phyloP scores from a whole-genome alignment of 2,113 vertebrate genomes.

The Gymnorhina tibicen region DNA sequence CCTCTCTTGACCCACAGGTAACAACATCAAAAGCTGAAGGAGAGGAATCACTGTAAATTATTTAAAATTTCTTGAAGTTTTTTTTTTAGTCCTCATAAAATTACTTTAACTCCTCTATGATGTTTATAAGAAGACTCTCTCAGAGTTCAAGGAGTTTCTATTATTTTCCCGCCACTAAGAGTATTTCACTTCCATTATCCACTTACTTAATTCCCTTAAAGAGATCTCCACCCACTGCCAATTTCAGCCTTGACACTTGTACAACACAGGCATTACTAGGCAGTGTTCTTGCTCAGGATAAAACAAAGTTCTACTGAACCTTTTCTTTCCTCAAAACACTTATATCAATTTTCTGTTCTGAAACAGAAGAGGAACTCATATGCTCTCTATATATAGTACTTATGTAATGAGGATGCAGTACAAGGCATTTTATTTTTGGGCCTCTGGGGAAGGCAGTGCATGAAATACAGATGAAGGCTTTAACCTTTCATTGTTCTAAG shows the following conservation, averaged over 20 bases:
- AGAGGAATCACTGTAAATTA: not conserved
- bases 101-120: not conserved
- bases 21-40: not conserved
- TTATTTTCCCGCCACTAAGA: not conserved
- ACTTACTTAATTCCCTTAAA: not conserved
- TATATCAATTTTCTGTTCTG: not conserved
- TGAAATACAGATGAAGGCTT: constrained; percentile 2
- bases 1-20: not conserved
- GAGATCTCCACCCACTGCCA: not conserved
- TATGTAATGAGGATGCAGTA: constrained; percentile 24
- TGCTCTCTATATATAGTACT: constrained; percentile 24
- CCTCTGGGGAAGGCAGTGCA: not conserved
- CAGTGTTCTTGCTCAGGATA: not conserved
- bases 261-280: not conserved
- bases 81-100: not conserved
- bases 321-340: not conserved
- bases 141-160: not conserved
- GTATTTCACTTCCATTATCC: not conserved
- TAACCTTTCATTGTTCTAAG: constrained; percentile 7
- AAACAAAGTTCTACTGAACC: not conserved
- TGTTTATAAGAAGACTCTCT: not conserved
- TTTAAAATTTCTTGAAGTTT: not conserved
- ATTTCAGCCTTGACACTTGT: not conserved
- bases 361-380: not conserved
- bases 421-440: constrained; percentile 49